Evolutionary conservation across 2,113 vertebrate genomes (phyloP), one percentile per base, ranked within the genome.

Genomic region (Scortum barcoo): DNA sequence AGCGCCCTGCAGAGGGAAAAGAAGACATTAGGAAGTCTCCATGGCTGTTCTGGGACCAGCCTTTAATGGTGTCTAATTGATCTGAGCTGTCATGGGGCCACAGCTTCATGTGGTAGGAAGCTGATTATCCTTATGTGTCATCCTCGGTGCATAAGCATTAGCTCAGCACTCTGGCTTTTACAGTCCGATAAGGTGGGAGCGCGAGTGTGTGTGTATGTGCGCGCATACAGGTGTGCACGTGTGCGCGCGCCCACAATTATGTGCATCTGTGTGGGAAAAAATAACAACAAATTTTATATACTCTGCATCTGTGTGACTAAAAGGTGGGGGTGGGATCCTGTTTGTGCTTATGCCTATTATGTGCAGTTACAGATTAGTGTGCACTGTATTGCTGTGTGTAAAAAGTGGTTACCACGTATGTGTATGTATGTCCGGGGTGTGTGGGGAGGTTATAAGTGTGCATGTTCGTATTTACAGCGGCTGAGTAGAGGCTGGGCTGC

Each of bases 41-140:
- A 40, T 81, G 81, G 88, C 88, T 92, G 89, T 76, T 91, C 84
- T 87, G 91, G 76, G 90, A 90, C 74, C 86, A 51, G 84, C 74
- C 81, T 91, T 88, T 92, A 93, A 92, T 91, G 85, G 86, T 72
- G 72, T 83, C 81, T 94, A 94, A 95, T 93, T 93, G 93, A 94
- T 93, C 80, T 70, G 86, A 65, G 82, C 88, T 90, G 91, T 89
- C 86, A 83, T 74, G 66, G 89, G 85, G 89, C 84, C 62, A 13
- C 28, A 57, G 86, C 80, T 92, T 89, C 76, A 76, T 68, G 84
- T 86, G 78, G 76, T 69, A 56, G 78, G 84, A 78, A 78, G 87
- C 48, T 89, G 84, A 91, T 89, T 88, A 86, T 91, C 82, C 74
- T 61, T 44, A 76, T 63, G 76, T 85, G 79, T 79, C 81, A 76